Base-by-base conservation (phyloP, 2,888 invertebrate genomes). In the Lottia scabra region DNA sequence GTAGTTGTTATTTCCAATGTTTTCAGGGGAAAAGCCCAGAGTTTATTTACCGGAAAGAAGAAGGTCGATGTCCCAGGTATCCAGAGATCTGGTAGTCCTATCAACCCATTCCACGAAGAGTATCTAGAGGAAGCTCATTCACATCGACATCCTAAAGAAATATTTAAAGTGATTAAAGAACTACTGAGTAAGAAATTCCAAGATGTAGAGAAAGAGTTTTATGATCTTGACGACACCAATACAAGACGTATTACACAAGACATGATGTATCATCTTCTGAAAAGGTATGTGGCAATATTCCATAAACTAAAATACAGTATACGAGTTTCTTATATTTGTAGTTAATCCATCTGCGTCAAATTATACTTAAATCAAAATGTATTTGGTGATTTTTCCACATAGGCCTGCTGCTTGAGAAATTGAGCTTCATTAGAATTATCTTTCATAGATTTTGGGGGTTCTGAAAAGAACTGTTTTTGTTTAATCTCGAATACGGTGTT, bases 211-310 rank as follows among this genome's bases (percentile, higher is more conserved):
- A 76, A 80, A 19, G 75, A 73, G 10, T 89, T 87, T 81, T 79
- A 84, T 46, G 86, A 88, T 30, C 67, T 89, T 65, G 89, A 89
- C 73, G 87, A 86, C 72, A 78, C 79, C n/a, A 89, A 89, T 76
- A 84, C 86, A 0, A 79, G 84, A 63, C 78, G 88, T 44, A 73
- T 89, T 65, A 83, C 87, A 23, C 88, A 88, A 71, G 89, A 89
- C 76, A 84, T 82, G 77, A 87, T 89, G 87, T 88, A 79, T 77
- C 83, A 86, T 56, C 83, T 89, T 2, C 77, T 89, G 10, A 84
- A 81, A 75, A 82, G 79, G 89, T 88, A 76, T n/a, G n/a, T n/a
- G n/a, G n/a, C n/a, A n/a, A n/a, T n/a, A n/a, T n/a, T n/a, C n/a
- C n/a, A n/a, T n/a, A n/a, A n/a, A n/a, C n/a, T n/a, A n/a, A n/a